Conservation (phyloP, 2,797 vertebrate genomes). For the Gambusia yucatana region DNA sequence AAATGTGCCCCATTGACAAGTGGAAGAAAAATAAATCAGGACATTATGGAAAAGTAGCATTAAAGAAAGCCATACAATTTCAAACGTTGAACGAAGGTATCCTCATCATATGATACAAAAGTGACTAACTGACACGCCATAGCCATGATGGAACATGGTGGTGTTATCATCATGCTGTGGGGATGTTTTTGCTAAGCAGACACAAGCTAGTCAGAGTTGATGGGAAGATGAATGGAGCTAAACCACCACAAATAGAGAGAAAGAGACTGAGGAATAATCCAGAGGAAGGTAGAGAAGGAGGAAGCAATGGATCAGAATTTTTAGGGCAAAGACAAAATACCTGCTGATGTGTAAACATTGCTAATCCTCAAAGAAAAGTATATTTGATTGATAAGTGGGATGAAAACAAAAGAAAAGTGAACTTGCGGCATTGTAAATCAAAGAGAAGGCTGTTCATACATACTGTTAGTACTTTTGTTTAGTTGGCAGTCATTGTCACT, state of each 20-base stretch:
- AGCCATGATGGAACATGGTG: neutral
- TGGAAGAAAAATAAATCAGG: slow-evolving; percentile 25
- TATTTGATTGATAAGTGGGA: slow-evolving; percentile 27
- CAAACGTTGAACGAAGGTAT: neutral
- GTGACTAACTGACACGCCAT: neutral
- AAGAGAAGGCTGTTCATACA: slow-evolving; percentile 40
- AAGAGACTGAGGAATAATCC: slow-evolving; percentile 34
- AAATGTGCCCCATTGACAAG: slow-evolving; percentile 26
- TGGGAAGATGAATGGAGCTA: neutral
- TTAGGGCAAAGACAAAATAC: slow-evolving; percentile 42
- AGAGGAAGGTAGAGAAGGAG: slow-evolving; percentile 36
- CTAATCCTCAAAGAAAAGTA: slow-evolving; percentile 45
- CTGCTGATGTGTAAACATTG: slow-evolving; percentile 46
- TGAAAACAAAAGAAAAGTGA: slow-evolving; percentile 45
- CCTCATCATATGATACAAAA: neutral
- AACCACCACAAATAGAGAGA: slow-evolving; percentile 18
- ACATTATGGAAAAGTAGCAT: neutral
- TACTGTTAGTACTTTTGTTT: slow-evolving; percentile 54
- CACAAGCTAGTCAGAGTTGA: neutral
- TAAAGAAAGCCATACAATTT: neutral
- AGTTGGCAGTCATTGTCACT: slow-evolving; percentile 45
- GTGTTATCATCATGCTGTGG: neutral
- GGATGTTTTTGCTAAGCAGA: neutral
- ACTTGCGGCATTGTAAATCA: slow-evolving; percentile 56
- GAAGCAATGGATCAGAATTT: slow-evolving; percentile 64